These are phyloP conservation scores for Platysteira castanea DNA, from an alignment of 2,113 vertebrate species.

Conservation along the genomic window DNA sequence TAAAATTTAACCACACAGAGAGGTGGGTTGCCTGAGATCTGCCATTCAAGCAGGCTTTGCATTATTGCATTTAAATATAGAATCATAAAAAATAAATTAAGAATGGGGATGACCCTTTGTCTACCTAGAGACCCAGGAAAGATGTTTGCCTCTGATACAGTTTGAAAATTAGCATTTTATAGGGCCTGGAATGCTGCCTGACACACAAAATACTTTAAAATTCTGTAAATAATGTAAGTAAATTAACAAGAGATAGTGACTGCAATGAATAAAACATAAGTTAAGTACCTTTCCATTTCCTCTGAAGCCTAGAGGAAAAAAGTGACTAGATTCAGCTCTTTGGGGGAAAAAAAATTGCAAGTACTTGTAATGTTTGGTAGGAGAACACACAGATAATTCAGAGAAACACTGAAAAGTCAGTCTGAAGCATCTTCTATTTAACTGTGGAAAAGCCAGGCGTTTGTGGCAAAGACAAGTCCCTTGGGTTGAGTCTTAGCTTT, in stretches of 20 bases:
- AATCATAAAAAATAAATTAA: slow-evolving; percentile 62
- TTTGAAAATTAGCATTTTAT: slow-evolving; percentile 63
- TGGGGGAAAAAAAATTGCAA: neutral
- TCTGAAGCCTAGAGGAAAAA: slow-evolving; percentile 38
- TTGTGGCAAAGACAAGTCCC: neutral
- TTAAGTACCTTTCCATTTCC: slow-evolving; percentile 46
- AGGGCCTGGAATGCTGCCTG: slow-evolving; percentile 41
- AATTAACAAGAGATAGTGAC: slow-evolving; percentile 64
- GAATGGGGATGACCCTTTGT: slow-evolving; percentile 44
- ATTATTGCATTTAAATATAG: slow-evolving; percentile 53
- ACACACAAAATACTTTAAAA: slow-evolving; percentile 64
- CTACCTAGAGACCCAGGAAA: slow-evolving; percentile 35
- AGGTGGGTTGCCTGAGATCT: slow-evolving; percentile 31
- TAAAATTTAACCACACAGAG: neutral
- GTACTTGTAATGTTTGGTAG: neutral
- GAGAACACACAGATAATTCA: neutral
- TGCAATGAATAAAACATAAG: slow-evolving; percentile 65
- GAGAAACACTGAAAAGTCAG: neutral
- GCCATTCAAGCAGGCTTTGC: slow-evolving; percentile 23
- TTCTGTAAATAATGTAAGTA: slow-evolving; percentile 72
- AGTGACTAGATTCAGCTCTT: slow-evolving; percentile 39
- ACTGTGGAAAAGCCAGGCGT: neutral
- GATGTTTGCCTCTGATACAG: slow-evolving; percentile 55
- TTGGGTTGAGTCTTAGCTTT: neutral
- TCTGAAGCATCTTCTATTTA: neutral